Evolutionary conservation across 2,797 vertebrate species (phyloP).

Genomic region (Zenarchopterus dispar): DNA sequence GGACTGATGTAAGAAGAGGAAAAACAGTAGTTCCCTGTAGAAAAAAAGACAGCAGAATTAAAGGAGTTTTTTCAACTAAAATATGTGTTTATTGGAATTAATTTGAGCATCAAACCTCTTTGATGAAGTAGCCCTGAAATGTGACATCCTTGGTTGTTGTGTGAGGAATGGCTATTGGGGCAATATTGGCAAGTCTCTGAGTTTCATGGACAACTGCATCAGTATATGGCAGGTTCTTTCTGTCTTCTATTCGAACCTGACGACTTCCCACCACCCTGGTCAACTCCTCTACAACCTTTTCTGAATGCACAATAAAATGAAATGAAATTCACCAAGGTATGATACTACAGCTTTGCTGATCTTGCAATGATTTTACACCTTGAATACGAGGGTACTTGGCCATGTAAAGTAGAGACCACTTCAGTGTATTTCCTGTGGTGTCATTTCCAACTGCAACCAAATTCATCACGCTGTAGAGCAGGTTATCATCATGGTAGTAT

Average conservation of each 20-base stretch:
- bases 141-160: conserved; percentile 64
- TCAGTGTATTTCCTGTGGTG: conserved; percentile 54
- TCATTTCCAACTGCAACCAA: conserved; percentile 74
- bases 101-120: conserved; percentile 41
- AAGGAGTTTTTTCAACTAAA: no score
- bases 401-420: conserved; percentile 70
- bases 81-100: no score
- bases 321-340: no score
- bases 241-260: conserved; percentile 51
- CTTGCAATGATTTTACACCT: no score
- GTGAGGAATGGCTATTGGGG: conserved; percentile 58
- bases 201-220: conserved; percentile 75
- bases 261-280: conserved; percentile 54
- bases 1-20: conserved; percentile 71
- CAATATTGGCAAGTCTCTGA: conserved; percentile 67
- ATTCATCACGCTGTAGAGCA: conserved; percentile 43
- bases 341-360: no score
- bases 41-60: neutral
- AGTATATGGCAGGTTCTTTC: conserved; percentile 66
- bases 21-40: conserved; percentile 68
- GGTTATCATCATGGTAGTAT: conserved; percentile 62
- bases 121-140: conserved; percentile 73
- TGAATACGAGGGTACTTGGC: conserved; percentile 72
- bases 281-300: conserved; percentile 70
- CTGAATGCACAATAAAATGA: conserved; percentile 35